phyloP scores from a whole-genome alignment of 2,113 vertebrate species.

The Suncus etruscus region DNA sequence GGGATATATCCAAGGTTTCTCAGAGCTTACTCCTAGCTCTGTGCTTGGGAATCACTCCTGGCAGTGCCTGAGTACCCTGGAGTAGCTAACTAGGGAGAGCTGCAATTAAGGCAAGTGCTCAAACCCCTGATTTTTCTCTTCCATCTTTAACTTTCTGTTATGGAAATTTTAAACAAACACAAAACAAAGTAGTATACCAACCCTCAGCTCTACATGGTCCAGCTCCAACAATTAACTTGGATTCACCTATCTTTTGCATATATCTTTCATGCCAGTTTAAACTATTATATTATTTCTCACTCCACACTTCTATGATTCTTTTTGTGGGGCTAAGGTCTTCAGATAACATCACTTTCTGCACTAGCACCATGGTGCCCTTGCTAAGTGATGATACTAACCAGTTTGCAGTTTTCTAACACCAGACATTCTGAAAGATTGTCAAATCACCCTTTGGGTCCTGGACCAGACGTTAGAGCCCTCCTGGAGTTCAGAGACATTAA shows the following conservation, averaged over 20 bases:
- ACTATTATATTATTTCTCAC: neutral
- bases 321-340: neutral
- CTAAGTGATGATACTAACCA: neutral
- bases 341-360: neutral
- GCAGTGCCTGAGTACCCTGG: no score
- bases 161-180: neutral
- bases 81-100: no score
- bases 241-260: no score
- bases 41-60: no score
- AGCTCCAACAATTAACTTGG: neutral
- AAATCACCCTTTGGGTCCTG: neutral
- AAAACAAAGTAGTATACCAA: neutral
- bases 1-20: no score
- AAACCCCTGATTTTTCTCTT: no score
- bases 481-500: neutral
- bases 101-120: no score
- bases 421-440: neutral
- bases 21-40: no score
- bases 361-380: neutral
- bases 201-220: neutral
- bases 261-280: neutral
- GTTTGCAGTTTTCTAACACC: neutral
- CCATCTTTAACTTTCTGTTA: neutral
- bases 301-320: fast-evolving
- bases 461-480: neutral